Evolutionary conservation across 2,888 invertebrate species (phyloP).

Genomic region (Drosophila nigricruria): DNA sequence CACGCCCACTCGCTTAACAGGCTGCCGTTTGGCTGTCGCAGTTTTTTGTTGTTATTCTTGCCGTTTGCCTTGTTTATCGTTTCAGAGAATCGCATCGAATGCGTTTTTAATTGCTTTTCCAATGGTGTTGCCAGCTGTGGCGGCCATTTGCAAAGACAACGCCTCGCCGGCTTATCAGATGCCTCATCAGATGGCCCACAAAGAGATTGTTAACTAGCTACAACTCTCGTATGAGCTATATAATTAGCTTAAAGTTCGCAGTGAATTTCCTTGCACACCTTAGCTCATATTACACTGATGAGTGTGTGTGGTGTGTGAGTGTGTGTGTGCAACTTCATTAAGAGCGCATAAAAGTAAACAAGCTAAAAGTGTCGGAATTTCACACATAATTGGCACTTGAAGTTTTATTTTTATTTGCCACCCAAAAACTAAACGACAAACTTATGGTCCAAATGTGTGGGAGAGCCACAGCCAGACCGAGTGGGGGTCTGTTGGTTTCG

Average conservation of each 20-base stretch:
- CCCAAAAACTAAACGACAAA: constrained; percentile 72
- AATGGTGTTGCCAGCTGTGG: constrained; percentile 31
- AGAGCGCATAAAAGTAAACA: constrained; percentile 78
- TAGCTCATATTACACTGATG: constrained; percentile 22
- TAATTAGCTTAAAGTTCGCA: constrained; percentile 33
- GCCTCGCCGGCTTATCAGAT: constrained; percentile 22
- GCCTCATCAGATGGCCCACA: constrained; percentile 8
- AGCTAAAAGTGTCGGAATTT: constrained; percentile 79
- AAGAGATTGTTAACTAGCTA: constrained; percentile 6
- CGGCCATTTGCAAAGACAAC: constrained; percentile 40
- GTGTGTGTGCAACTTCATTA: constrained; percentile 70
- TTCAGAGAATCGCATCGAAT: constrained; percentile 61
- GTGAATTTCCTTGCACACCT: constrained; percentile 20
- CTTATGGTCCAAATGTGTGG: constrained; percentile 66
- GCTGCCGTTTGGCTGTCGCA: constrained; percentile 30
- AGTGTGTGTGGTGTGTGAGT: constrained; percentile 8
- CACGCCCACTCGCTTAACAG: constrained; percentile 76
- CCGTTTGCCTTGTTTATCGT: constrained; percentile 43
- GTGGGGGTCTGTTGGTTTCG: constrained; percentile 20
- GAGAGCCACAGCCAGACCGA: constrained; percentile 17
- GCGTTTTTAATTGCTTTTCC: constrained; percentile 77
- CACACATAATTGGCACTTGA: constrained; percentile 80
- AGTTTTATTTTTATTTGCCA: constrained; percentile 74
- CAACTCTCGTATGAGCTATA: constrained; percentile 29
- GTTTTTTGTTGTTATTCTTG: constrained; percentile 4